These are phyloP conservation scores for Rhinoderma darwinii DNA, from an alignment of 2,113 vertebrate genomes.

Conservation along the genomic window DNA sequence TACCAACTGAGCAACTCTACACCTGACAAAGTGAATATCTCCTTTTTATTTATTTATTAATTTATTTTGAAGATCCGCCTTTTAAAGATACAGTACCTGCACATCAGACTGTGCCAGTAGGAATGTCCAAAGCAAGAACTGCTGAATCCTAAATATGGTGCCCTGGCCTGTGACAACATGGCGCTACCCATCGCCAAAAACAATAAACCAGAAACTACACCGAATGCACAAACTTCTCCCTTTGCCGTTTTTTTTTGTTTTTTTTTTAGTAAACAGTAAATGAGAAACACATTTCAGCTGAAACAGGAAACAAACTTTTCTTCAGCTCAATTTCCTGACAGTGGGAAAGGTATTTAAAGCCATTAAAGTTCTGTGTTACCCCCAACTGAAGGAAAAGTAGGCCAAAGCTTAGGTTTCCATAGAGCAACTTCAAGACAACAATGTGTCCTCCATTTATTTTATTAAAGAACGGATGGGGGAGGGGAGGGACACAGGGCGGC, in stretches of 20 bases:
- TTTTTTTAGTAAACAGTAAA: slow-evolving; percentile 64
- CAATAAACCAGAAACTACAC: not conserved
- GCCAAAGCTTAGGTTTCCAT: slow-evolving; percentile 9
- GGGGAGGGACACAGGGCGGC: not conserved
- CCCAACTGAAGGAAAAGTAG: not conserved
- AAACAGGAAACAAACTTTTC: slow-evolving; percentile 72
- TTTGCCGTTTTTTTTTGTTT: slow-evolving; percentile 65
- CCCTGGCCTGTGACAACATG: not conserved
- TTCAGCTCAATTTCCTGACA: slow-evolving; percentile 72
- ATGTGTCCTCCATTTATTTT: not conserved
- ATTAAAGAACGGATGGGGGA: not conserved
- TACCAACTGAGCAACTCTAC: too few relatives aligned
- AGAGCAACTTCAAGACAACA: slow-evolving; percentile 3
- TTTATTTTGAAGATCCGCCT: not conserved
- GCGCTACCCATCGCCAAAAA: not conserved
- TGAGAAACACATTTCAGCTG: slow-evolving; percentile 67
- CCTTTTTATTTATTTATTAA: too few relatives aligned
- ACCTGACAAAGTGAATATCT: too few relatives aligned
- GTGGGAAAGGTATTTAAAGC: slow-evolving; percentile 71
- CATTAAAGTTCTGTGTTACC: slow-evolving; percentile 58
- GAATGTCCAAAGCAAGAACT: not conserved
- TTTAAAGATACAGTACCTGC: slow-evolving; percentile 3
- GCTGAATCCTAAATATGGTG: slow-evolving; percentile 27
- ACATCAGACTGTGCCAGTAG: not conserved
- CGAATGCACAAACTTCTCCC: not conserved